Conservation (phyloP, 2,888 invertebrate species). For the Phortica magna region DNA sequence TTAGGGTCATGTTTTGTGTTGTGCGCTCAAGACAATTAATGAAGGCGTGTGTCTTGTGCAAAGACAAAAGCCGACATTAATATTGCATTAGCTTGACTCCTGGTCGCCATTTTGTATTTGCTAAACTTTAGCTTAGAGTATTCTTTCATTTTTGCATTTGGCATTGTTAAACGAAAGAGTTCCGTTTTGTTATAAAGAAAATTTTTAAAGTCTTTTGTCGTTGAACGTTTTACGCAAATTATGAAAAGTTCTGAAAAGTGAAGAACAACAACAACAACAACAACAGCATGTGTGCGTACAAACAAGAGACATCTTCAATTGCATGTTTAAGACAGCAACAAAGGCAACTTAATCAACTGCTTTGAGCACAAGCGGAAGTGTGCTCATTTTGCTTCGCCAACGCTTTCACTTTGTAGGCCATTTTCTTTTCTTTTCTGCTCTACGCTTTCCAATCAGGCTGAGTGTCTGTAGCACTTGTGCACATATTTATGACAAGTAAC, state of each 20-base stretch:
- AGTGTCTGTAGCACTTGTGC: neutral
- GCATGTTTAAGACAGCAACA: neutral
- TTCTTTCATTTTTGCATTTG: neutral
- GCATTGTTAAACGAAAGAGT: slow-evolving; percentile 8
- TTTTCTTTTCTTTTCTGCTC: neutral
- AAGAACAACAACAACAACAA: too few relatives aligned
- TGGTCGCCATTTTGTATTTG: neutral
- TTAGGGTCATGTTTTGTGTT: slow-evolving; percentile 27
- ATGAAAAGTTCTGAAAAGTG: too few relatives aligned
- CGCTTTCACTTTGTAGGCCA: neutral
- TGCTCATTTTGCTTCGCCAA: neutral
- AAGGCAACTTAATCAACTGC: neutral
- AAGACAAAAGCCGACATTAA: slow-evolving; percentile 55
- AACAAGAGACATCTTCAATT: neutral
- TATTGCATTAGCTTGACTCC: slow-evolving; percentile 62
- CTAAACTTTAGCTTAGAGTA: neutral
- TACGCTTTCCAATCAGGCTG: slow-evolving; percentile 1
- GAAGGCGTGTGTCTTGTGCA: slow-evolving; percentile 38
- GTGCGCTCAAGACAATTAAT: slow-evolving; percentile 7
- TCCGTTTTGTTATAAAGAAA: neutral
- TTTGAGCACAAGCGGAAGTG: neutral
- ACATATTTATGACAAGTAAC: neutral
- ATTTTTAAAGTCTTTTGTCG: too few relatives aligned
- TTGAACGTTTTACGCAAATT: too few relatives aligned
- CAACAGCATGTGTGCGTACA: too few relatives aligned